A percentile compares a stretch with the other conserved stretches of the same genome.
Evolutionary conservation across 1,140 invertebrate species (phyloP).

Genomic region (Babylonia areolata): DNA sequence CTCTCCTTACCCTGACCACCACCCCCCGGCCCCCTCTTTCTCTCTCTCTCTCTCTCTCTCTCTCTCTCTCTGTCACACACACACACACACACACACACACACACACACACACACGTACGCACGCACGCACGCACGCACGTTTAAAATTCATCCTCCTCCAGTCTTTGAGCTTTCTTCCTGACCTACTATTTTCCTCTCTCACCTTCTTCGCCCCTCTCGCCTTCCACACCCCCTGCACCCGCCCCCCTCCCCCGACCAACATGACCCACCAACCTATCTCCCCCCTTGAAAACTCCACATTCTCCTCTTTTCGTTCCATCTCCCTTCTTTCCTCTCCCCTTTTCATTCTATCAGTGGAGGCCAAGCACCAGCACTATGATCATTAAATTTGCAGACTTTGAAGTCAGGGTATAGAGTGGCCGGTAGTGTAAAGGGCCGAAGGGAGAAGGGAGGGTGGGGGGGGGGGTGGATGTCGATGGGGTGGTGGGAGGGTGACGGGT

Average conservation of each 20-base stretch:
- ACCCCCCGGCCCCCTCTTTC: background rate
- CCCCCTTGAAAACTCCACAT: background rate
- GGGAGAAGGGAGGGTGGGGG: too few relatives aligned
- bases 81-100: too few relatives aligned
- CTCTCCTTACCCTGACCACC: background rate
- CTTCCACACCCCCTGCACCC: background rate
- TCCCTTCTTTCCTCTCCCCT: too few relatives aligned
- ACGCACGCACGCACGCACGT: too few relatives aligned
- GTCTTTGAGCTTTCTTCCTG: background rate
- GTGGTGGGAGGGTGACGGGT: background rate
- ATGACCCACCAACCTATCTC: background rate
- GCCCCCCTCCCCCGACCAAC: background rate
- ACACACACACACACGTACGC: background rate
- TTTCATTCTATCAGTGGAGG: too few relatives aligned
- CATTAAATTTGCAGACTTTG: slow-evolving; percentile 10
- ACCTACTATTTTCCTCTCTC: background rate
- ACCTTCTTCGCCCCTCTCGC: background rate
- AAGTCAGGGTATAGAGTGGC: background rate
- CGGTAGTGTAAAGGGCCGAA: too few relatives aligned
- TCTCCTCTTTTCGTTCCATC: background rate
- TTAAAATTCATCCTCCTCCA: background rate
- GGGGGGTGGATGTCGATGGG: background rate
- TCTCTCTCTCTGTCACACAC: background rate
- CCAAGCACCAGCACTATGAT: background rate
- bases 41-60: background rate